A percentile compares a stretch with the other conserved stretches of the same genome.
These are phyloP conservation scores for Lamprologus ornatipinnis DNA, from an alignment of 2,113 vertebrate genomes.

Conservation along the genomic window DNA sequence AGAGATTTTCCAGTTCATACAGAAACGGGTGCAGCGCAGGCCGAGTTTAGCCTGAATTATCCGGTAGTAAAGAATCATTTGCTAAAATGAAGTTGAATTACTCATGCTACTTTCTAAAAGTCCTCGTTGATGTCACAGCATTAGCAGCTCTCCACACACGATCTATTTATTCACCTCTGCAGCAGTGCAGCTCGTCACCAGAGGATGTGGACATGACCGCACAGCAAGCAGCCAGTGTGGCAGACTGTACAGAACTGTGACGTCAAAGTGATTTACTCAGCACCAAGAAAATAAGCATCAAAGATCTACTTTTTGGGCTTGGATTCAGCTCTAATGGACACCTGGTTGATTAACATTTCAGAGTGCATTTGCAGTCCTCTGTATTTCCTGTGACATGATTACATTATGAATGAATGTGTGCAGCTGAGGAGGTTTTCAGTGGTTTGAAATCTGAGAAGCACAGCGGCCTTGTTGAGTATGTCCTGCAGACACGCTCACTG, in stretches of 20 bases:
- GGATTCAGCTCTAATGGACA: neutral
- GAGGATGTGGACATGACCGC: neutral
- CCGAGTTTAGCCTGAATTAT: neutral
- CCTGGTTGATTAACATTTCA: neutral
- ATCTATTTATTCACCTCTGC: neutral
- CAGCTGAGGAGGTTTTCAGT: neutral
- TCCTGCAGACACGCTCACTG: neutral
- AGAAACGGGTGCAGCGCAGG: neutral
- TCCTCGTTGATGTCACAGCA: neutral
- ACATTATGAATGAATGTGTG: neutral
- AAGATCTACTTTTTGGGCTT: neutral
- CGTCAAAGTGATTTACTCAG: neutral
- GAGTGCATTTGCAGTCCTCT: neutral
- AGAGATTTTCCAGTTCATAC: neutral
- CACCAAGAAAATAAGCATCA: neutral
- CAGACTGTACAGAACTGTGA: neutral
- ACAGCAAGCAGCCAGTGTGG: neutral
- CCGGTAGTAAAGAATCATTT: neutral
- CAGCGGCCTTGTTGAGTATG: neutral
- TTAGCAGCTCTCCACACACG: neutral
- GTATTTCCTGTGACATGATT: neutral
- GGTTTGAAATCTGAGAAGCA: neutral
- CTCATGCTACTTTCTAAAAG: neutral
- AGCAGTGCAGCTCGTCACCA: neutral
- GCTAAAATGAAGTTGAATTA: neutral